Evolutionary conservation across 2,888 invertebrate species (phyloP), one percentile per base, ranked within the genome.

Genomic region (Eurytoma californica): DNA sequence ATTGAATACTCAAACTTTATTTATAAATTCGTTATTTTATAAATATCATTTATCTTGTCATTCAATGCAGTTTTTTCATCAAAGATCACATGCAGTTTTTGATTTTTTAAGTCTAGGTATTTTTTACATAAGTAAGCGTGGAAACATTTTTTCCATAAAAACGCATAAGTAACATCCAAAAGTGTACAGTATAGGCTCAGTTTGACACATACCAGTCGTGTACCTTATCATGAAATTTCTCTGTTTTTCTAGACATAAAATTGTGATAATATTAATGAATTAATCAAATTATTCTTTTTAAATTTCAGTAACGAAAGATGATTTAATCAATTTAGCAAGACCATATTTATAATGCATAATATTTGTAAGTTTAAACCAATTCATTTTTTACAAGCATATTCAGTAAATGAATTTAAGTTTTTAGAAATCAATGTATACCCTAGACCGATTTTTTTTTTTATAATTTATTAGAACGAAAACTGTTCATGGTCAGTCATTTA

Each of bases 221-320:
- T 72, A 73, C 51, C 51, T 73, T 49, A 49, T 74, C 49, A 74
- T 77, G 77, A 68, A 80, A 80, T 77, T 76, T 69, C 55, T n/a
- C 63, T 30, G 9, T 13, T 66, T 49, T 39, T 65, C 14, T 76
- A 24, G 18, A 72, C 9, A 58, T 72, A 77, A 39, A 4, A 72
- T 58, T 77, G 66, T 66, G 77, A 77, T 77, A 77, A 24, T 72
- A 72, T 72, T 53, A 58, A 60, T 66, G 72, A 60, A 60, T 49
- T n/a, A 58, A 65, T 73, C n/a, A 7, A n/a, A 55, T 68, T 55
- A n/a, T 63, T 65, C 47, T 55, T 28, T 68, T 53, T 61, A 39
- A 57, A 70, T 65, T 49, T 20, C 28, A 49, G 14, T 63, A 57
- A 24, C n/a, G 18, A n/a, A 47, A 61, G 60, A 39, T 18, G 30